Base-by-base conservation (phyloP, 2,113 vertebrate species). In the Myotis lucifugus region DNA sequence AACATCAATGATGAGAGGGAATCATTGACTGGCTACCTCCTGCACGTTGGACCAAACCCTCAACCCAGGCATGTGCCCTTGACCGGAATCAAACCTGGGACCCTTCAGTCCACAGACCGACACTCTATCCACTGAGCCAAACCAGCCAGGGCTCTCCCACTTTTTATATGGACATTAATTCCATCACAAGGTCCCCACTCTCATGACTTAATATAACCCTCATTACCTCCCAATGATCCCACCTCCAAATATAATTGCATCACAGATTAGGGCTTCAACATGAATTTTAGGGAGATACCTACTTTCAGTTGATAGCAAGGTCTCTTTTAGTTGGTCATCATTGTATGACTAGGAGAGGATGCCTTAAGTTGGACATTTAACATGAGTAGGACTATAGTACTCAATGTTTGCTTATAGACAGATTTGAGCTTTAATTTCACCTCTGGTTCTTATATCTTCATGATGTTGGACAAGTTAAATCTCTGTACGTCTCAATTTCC, bases 401-500 rank as follows among this genome's bases (percentile, higher is more conserved):
- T 74, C 48, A 34, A 8, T 12, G 6, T 42, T 77, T 50, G 15
- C 21, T 50, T 29, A 54, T 52, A 78, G 52, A 83, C 6, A 78
- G 19, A 46, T 42, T 37, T 37, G 34, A 27, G 42, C 42, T 72
- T 19, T 32, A 34, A 0, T 83, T 15, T 90, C 37, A 78, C 11
- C 50, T 90, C 85, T 94, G n/a, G 67, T 88, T 93, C 15, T 72
- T 72, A 14, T 0, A 34, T 64, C 15, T 66, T 73, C 27, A 25
- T 67, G 34, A 40, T 40, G 9, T 12, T 85, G 78, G 34, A 73
- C 34, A 42, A 77, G 2, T 84, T 90, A 50, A 73, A 48, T 61
- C 18, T 90, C 46, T 27, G 32, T 61, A 69, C 34, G 29, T 79
- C 74, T 94, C 34, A 29, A 4, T 67, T 89, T 67, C 74, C n/a